Base-by-base conservation (phyloP, 2,888 invertebrate genomes). In the Agonopterix alstromeriana region DNA sequence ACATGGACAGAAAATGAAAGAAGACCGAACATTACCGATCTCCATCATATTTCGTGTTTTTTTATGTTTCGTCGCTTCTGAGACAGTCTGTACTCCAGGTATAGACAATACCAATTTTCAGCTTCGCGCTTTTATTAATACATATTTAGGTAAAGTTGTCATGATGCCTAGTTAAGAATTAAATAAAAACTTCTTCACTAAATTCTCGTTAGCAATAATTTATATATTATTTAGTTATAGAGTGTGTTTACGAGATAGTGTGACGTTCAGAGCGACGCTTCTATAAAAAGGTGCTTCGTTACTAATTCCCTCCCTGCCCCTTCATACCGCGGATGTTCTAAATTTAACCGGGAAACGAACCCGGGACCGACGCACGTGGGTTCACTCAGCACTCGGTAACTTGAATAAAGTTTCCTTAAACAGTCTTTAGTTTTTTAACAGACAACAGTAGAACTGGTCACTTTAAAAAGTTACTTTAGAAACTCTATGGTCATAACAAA, bases 281-380 rank as follows among this genome's bases (percentile, higher is more conserved):
- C 86, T 87, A 87, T 85, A 87, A 86, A 87, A 86, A 87, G 86
- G 83, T 73, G 73, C 78, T 82, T 77, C 81, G 77, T 77, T 75
- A 75, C 76, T 70, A 73, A 73, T 72, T 68, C 69, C 63, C 61
- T 52, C 58, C 60, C 55, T 60, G 61, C 65, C 68, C 63, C 67
- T 63, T 65, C 61, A 61, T 59, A 55, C 58, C 61, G 60, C 63
- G 69, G 66, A 58, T 60, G 62, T 61, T 76, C 87, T 84, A 87
- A 82, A 80, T 80, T 82, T 86, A 86, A 71, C 72, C 73, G 73
- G 75, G 80, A 82, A 75, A 77, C 79, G 77, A 82, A 83, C 73
- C 78, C 65, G 64, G 64, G 68, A 65, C 67, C 69, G 67, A 53
- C 77, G 71, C 86, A 86, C 85, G 85, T 86, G 87, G 80, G 73